Evolutionary conservation across 92 coral and sea anemone species (phyloP), one percentile per base, ranked within the genome.

Genomic region (Muricea muricata): DNA sequence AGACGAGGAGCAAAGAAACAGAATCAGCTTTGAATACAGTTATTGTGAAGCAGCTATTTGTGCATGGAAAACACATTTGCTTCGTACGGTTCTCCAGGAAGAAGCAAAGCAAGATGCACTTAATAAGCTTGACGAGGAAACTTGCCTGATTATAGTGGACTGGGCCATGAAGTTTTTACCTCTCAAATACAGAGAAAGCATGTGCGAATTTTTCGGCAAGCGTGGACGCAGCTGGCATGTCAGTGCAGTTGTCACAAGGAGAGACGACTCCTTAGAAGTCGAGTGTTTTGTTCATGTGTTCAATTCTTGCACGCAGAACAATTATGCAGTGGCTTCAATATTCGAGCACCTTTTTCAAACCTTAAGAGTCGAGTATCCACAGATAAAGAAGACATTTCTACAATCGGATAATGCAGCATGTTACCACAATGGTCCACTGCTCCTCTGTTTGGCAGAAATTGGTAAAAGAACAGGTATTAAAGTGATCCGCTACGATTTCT

Each of bases 151-250:
- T 86, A 26, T 90, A 11, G 33, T 30, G 9, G 89, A 85, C 77
- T 89, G 92, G 89, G 92, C 92, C 29, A 89, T 89, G 92, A 85
- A 89, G 60, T 89, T 85, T 65, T 86, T 89, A 7, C 86, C 89
- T 3, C 50, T 85, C 2, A 78, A 79, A 31, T 89, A 85, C 29
- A 10, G 92, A 24, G 84, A 84, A 56, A 85, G 14, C 24, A 89
- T 90, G 90, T 39, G 84, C 52, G 84, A 86, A 60, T 90, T 86
- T 32, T 90, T 90, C 56, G 93, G 93, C 0, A 89, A 89, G 37
- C 92, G 84, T 0, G 90, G 92, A 1, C 31, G 2, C 20, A 88
- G 90, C 84, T 90, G 93, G 90, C 93, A 90, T 33, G 69, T 86
- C 15, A 80, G 87, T 75, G 92, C 92, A 32, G 92, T 85, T 3